Evolutionary conservation across 1,140 invertebrate species (phyloP), one percentile per base, ranked within the genome.

Genomic region (Palaemon carinicauda): DNA sequence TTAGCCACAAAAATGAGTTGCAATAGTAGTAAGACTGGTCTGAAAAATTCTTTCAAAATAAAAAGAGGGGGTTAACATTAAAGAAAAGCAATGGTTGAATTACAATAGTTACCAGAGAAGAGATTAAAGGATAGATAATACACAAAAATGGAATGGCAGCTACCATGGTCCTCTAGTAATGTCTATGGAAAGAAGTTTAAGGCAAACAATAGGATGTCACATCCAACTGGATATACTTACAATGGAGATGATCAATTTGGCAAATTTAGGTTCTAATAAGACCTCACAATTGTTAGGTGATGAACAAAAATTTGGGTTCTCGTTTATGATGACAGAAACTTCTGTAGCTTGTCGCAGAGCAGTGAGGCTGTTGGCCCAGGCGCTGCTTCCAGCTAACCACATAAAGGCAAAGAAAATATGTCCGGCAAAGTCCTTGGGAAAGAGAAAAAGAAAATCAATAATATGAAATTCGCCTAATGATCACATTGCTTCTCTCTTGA

Each of bases 331-430:
- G 41, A 89, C 90, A n/a, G 87, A 65, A 4, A 92, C 91, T 90
- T 93, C 90, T 27, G 93, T 93, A 88, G 92, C 93, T 80, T 90
- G 90, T 91, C 94, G 94, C 15, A 95, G 90, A 80, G 93, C 93
- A 29, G 91, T 91, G 19, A 95, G 90, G 78, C 94, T 94, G 89
- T 94, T 93, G 10, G 94, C 94, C 94, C 94, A 95, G 17, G 94
- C 94, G 80, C 94, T 93, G 84, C 94, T 94, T 60, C 93, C 93
- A 50, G 94, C 94, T 52, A 95, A 90, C 95, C 95, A 95, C 83
- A 95, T 92, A 27, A 95, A 91, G 50, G 93, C 92, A 80, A 95
- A 91, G 60, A 95, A 51, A 92, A 91, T 41, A 94, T 94, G 24
- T 93, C 88, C 5, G 65, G 93, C 90, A 89, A 95, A 94, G 91